Evolutionary conservation across 2,888 invertebrate genomes (phyloP), one percentile per base, ranked within the genome.

Genomic region (Hyalella azteca): DNA sequence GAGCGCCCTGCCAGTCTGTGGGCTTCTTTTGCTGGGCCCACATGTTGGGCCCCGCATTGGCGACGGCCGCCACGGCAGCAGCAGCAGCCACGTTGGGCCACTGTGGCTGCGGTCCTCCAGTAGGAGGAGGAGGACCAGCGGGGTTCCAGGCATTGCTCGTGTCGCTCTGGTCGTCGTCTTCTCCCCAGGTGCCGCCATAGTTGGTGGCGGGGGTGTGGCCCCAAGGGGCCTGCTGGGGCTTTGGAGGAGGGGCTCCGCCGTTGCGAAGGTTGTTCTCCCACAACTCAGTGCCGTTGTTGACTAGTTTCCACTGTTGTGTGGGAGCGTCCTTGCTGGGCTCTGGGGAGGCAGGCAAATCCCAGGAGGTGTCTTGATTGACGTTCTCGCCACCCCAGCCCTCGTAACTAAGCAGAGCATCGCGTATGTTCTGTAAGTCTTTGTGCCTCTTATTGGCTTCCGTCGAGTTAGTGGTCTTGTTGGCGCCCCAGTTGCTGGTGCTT

Each of bases 311-410:
- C 54, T 83, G 83, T 7, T 80, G 81, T 22, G 80, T 40, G 59
- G 73, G 39, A 22, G 81, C 73, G 45, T 84, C 83, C 76, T 82
- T 83, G 50, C 79, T 80, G 49, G 95, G 95, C 88, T 95, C 95
- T 1, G 95, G 95, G 78, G 95, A 94, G 82, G 93, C 92, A 78
- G 96, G 95, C 75, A 96, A 93, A 87, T 96, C 96, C 96, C 96
- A 96, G 86, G 93, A 93, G 50, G 95, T 94, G 87, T 96, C 96
- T 90, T 96, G 96, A 88, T 96, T 96, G 39, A 96, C 95, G 87
- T 95, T 94, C 91, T 95, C 94, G 86, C 95, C 95, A 85, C 96
- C 95, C 96, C 96, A 96, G 85, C 96, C 96, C 88, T 96, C 96
- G 49, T 84, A 85, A 75, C 80, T 81, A 19, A 94, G 95, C 81